phyloP scores from a whole-genome alignment of 2,797 vertebrate genomes.

The Picus viridis region DNA sequence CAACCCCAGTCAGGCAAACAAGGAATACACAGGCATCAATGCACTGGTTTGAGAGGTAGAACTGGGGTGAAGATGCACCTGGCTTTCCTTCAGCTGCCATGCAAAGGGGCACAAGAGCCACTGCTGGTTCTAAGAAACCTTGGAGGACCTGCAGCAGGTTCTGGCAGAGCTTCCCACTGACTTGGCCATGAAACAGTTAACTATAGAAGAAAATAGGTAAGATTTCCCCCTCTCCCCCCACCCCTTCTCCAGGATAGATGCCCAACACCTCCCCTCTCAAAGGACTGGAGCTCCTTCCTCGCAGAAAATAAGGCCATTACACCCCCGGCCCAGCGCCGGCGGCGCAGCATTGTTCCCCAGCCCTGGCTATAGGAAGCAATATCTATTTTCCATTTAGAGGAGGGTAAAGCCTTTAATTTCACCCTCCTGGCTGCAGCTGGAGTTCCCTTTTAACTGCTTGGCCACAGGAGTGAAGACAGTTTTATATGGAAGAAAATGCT shows the following conservation, averaged over 20 bases:
- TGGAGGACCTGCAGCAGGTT: background rate
- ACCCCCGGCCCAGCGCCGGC: background rate
- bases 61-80: accelerated
- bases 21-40: accelerated
- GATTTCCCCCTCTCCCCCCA: background rate
- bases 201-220: background rate
- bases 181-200: background rate
- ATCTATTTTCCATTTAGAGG: slow-evolving; percentile 70
- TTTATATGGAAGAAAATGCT: slow-evolving; percentile 67
- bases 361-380: slow-evolving; percentile 63
- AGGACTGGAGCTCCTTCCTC: background rate
- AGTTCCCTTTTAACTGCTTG: slow-evolving; percentile 74
- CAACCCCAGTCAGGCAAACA: background rate
- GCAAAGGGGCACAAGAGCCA: background rate
- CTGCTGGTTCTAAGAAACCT: accelerated
- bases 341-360: slow-evolving; percentile 33
- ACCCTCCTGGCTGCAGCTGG: slow-evolving; percentile 75
- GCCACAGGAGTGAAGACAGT: slow-evolving; percentile 74
- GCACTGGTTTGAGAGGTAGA: background rate
- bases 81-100: background rate
- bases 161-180: background rate
- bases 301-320: background rate
- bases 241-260: background rate
- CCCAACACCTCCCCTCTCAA: background rate
- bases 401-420: slow-evolving; percentile 75